Evolutionary conservation across 2,888 invertebrate species (phyloP).

Genomic region (Leucania comma): DNA sequence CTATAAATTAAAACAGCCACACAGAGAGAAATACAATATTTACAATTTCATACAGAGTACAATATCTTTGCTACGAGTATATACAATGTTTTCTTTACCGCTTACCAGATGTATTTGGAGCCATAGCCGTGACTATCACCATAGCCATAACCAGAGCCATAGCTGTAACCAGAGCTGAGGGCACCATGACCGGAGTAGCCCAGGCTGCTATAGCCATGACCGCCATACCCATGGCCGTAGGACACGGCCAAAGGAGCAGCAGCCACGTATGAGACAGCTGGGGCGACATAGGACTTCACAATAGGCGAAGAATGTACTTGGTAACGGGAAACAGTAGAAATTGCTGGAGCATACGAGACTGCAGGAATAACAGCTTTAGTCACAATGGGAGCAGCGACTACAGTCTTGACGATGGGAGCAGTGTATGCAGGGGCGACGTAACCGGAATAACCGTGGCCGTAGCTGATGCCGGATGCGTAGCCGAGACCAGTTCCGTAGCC

Average conservation of each 20-base stretch:
- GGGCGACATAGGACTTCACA: constrained; percentile 59
- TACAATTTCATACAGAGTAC: constrained; percentile 30
- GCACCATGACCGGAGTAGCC: constrained; percentile 32
- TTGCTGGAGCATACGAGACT: constrained; percentile 70
- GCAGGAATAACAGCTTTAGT: constrained; percentile 69
- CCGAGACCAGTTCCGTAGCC: constrained; percentile 64
- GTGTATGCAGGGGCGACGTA: constrained; percentile 68
- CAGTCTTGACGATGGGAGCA: constrained; percentile 64
- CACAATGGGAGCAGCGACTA: constrained; percentile 66
- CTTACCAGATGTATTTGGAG: constrained; percentile 75
- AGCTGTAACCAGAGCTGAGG: constrained; percentile 40
- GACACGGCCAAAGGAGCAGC: constrained; percentile 46
- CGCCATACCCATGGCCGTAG: constrained; percentile 46
- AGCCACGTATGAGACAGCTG: constrained; percentile 59
- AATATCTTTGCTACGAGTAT: constrained; percentile 12
- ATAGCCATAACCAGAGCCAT: constrained; percentile 34
- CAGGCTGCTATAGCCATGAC: constrained; percentile 32
- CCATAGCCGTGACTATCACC: constrained; percentile 28
- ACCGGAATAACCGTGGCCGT: constrained; percentile 67
- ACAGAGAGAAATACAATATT: constrained; percentile 46
- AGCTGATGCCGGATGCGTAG: constrained; percentile 67
- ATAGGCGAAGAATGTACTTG: constrained; percentile 71
- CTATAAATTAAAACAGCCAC: constrained; percentile 53
- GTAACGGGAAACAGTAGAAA: constrained; percentile 77
- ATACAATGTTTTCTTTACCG: not conserved